Evolutionary conservation across 2,888 invertebrate genomes (phyloP), one percentile per base, ranked within the genome.

Genomic region (Hydriomena furcata): DNA sequence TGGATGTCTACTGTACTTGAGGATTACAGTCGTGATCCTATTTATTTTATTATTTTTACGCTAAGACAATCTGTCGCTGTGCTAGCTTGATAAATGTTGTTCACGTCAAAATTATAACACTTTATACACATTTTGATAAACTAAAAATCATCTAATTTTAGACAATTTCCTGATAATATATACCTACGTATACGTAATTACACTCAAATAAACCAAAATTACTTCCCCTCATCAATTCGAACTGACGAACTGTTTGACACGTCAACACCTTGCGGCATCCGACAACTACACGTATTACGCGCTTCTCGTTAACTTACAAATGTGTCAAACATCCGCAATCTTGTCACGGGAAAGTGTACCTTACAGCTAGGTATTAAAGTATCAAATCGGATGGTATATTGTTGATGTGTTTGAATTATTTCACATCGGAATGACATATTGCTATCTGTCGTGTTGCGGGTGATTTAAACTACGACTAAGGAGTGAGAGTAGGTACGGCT

Each of bases 261-360:
- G 41, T 46, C 51, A 46, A 45, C 51, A 52, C 51, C 45, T 51
- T 13, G 41, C 41, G 45, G 32, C 31, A 38, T 40, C 35, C 45
- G 17, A 40, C 47, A 23, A 32, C 23, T 23, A 31, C n/a, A n/a
- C n/a, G n/a, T n/a, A n/a, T 37, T 37, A 41, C 47, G 34, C 24
- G 10, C 34, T 37, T 46, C 46, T 40, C 38, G n/a, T 34, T 35
- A 47, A 12, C 47, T 35, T 20, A 34, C 38, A 50, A 45, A 40
- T 25, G 44, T 40, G 24, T 24, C n/a, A 32, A 43, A 31, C 30
- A 34, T 38, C 7, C 10, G 1, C 28, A n/a, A 17, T 7, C 7
- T 2, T 32, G 10, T 6, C 25, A 45, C 3, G 12, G 13, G 12
- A 41, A n/a, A 21, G 5, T 28, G 23, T 21, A 37, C 8, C 37